A percentile compares a stretch with the other conserved stretches of the same genome.
Evolutionary conservation across 2,113 vertebrate species (phyloP).

Genomic region (Lontra canadensis): DNA sequence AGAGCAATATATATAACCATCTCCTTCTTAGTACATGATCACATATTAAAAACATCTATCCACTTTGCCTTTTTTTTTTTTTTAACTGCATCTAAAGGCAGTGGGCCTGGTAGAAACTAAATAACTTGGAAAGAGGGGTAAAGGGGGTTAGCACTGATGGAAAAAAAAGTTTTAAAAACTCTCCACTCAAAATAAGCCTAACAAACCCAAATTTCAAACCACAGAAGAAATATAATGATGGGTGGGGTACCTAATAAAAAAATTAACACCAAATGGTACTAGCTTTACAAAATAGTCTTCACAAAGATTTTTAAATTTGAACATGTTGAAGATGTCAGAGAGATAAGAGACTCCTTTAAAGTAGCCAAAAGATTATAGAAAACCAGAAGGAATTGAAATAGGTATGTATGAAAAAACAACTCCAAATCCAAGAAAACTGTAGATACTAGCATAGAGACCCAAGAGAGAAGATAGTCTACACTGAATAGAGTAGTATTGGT

Average conservation of each 20-base stretch:
- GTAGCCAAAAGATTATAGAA: neutral
- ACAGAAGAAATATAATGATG: neutral
- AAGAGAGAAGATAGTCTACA: neutral
- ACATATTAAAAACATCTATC: neutral
- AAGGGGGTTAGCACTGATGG: neutral
- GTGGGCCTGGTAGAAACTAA: neutral
- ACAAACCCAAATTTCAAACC: slow-evolving; percentile 13
- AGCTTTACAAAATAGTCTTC: neutral
- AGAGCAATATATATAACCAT: neutral
- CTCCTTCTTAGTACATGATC: neutral
- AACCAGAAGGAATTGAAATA: neutral
- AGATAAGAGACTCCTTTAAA: neutral
- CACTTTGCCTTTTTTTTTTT: neutral
- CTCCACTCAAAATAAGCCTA: neutral
- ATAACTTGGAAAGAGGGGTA: neutral
- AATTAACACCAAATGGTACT: neutral
- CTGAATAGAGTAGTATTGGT: neutral
- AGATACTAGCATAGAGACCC: neutral
- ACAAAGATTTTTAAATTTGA: slow-evolving; percentile 14
- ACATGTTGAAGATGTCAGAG: neutral
- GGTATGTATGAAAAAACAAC: neutral
- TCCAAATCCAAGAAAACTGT: neutral
- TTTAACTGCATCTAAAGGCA: neutral
- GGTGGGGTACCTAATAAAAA: neutral
- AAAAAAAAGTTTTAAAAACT: neutral